Evolutionary conservation across 2,113 vertebrate genomes (phyloP).

Genomic region (Misgurnus anguillicaudatus): DNA sequence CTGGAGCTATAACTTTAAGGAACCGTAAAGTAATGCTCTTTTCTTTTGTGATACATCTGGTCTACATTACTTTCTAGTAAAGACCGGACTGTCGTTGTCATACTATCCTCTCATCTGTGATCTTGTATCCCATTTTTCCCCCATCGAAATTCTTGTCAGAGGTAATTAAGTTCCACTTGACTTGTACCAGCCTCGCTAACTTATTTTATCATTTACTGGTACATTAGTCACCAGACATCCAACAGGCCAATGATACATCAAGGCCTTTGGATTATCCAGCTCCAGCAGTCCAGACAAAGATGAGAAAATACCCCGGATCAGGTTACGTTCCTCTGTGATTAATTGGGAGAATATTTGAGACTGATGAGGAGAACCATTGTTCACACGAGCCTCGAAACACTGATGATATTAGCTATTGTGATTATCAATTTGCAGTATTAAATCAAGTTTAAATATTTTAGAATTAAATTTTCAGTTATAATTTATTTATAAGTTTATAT

Average conservation of each 20-base stretch:
- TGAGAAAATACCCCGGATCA: slow-evolving; percentile 42
- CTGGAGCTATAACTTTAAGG: slow-evolving; percentile 49
- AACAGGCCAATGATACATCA: slow-evolving; percentile 22
- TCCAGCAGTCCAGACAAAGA: slow-evolving; percentile 4
- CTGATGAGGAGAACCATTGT: slow-evolving; percentile 18
- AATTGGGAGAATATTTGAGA: slow-evolving; percentile 34
- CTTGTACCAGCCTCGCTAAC: slow-evolving; percentile 33
- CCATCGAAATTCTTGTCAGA: slow-evolving; percentile 38
- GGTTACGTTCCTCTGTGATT: slow-evolving; percentile 28
- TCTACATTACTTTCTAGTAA: slow-evolving; percentile 37
- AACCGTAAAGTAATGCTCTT: slow-evolving; percentile 45
- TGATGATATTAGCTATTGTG: neutral
- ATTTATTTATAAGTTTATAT: neutral
- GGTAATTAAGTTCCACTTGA: slow-evolving; percentile 55
- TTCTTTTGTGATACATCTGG: slow-evolving; percentile 51
- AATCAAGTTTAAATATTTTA: neutral
- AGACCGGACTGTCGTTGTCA: slow-evolving; percentile 36
- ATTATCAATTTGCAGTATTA: neutral
- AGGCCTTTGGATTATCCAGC: slow-evolving; percentile 34
- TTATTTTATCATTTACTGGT: slow-evolving; percentile 54
- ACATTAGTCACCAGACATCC: slow-evolving; percentile 55
- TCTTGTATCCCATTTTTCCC: slow-evolving; percentile 20
- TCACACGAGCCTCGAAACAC: neutral
- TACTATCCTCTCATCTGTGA: slow-evolving; percentile 37
- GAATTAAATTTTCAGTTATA: neutral